These are phyloP conservation scores for Menura novaehollandiae DNA, from an alignment of 2,113 vertebrate species.

Conservation along the genomic window DNA sequence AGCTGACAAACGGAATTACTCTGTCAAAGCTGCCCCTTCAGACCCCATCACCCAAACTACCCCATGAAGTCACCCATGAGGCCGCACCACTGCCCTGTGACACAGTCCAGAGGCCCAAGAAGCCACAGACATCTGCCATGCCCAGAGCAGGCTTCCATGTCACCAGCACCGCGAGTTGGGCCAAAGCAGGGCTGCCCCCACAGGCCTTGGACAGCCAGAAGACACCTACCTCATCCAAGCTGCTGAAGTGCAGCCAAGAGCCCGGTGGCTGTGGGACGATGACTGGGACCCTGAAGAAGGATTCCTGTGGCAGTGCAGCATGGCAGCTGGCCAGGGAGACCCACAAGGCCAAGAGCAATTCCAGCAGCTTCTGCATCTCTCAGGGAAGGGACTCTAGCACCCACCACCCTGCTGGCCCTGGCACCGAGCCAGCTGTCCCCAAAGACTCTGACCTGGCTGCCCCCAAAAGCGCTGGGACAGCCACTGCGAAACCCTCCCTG, in stretches of 20 bases:
- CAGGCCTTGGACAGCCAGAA: slow-evolving; percentile 66
- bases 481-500: slow-evolving; percentile 68
- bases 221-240: slow-evolving; percentile 80
- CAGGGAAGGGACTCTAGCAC: slow-evolving; percentile 42
- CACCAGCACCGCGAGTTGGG: not conserved
- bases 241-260: slow-evolving; percentile 65
- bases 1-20: slow-evolving; percentile 27
- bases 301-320: not conserved
- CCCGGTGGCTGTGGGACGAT: not conserved
- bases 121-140: not conserved
- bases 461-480: slow-evolving; percentile 54
- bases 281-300: not conserved
- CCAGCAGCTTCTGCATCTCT: slow-evolving; percentile 46
- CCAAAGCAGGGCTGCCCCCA: slow-evolving; percentile 39
- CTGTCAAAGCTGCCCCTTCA: not conserved
- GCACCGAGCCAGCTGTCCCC: slow-evolving; percentile 1
- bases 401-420: not conserved
- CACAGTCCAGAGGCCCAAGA: slow-evolving; percentile 78
- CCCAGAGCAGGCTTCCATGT: not conserved
- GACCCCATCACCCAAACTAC: slow-evolving; percentile 56
- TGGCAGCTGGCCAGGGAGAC: slow-evolving; percentile 54
- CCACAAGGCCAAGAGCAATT: not conserved
- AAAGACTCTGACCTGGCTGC: slow-evolving; percentile 46
- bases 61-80: slow-evolving; percentile 18
- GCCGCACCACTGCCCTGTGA: slow-evolving; percentile 67